Conservation (phyloP, 2,113 vertebrate species). For the Xenus cinereus region DNA sequence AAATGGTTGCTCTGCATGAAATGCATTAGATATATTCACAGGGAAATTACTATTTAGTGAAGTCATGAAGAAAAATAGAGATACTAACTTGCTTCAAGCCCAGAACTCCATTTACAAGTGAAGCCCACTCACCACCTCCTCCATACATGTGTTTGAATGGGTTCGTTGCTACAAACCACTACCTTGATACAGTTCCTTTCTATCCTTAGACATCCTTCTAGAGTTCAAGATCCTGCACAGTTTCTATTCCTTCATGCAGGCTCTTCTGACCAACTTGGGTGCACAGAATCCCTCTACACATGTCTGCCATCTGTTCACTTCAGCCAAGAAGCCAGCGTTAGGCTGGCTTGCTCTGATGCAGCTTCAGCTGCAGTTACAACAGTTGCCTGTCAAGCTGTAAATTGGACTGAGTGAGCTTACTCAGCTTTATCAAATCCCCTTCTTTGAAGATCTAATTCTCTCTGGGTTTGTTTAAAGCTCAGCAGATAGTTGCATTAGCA, state of each 20-base stretch:
- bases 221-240: not conserved
- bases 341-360: not conserved
- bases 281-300: not conserved
- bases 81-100: not conserved
- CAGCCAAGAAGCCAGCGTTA: not conserved
- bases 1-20: not conserved
- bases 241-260: not conserved
- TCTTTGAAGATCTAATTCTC: not conserved
- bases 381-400: not conserved
- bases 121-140: not conserved
- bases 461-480: not conserved
- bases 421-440: not conserved
- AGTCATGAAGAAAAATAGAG: not conserved
- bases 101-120: not conserved
- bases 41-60: not conserved
- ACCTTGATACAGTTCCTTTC: not conserved
- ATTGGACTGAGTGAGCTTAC: not conserved
- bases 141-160: not conserved
- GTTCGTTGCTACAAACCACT: not conserved
- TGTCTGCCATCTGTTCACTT: not conserved
- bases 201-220: not conserved
- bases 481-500: not conserved
- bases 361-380: not conserved
- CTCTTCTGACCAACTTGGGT: accelerated
- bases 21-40: not conserved